A percentile compares a stretch with the other conserved stretches of the same genome.
These are phyloP conservation scores for Tanypteryx hageni DNA, from an alignment of 2,888 invertebrate species.

Conservation along the genomic window DNA sequence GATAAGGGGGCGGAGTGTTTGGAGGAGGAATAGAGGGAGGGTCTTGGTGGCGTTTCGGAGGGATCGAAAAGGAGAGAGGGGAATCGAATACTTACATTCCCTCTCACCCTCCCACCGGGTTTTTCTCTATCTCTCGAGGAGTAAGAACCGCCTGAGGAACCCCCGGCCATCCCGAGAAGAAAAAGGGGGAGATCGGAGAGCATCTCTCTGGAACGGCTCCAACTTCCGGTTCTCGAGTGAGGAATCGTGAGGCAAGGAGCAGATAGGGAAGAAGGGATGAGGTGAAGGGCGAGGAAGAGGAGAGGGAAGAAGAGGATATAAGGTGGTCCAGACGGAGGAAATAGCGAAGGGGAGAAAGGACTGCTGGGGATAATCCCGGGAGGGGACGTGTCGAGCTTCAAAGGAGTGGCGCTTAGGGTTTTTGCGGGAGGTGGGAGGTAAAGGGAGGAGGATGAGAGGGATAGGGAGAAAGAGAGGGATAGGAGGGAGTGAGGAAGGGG, in stretches of 20 bases:
- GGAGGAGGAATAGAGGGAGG: neutral
- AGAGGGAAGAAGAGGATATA: neutral
- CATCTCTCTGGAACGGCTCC: slow-evolving; percentile 38
- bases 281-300: neutral
- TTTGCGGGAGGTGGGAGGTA: slow-evolving; percentile 70
- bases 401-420: too few species aligned
- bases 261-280: neutral
- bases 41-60: neutral
- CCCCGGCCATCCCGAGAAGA: neutral
- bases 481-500: slow-evolving; percentile 67
- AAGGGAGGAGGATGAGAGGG: slow-evolving; percentile 68
- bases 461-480: slow-evolving; percentile 69
- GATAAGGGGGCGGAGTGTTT: slow-evolving; percentile 34
- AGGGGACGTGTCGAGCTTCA: slow-evolving; percentile 67
- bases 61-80: neutral
- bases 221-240: neutral
- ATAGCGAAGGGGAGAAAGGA: neutral
- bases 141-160: too few species aligned
- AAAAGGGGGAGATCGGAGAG: too few species aligned
- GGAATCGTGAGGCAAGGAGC: neutral
- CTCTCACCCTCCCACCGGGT: too few species aligned
- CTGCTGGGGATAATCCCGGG: slow-evolving; percentile 67
- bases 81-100: too few species aligned
- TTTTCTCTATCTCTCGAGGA: too few species aligned
- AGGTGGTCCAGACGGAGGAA: neutral